Base-by-base conservation (phyloP, 1,140 invertebrate species). In the Telenomus remus region DNA sequence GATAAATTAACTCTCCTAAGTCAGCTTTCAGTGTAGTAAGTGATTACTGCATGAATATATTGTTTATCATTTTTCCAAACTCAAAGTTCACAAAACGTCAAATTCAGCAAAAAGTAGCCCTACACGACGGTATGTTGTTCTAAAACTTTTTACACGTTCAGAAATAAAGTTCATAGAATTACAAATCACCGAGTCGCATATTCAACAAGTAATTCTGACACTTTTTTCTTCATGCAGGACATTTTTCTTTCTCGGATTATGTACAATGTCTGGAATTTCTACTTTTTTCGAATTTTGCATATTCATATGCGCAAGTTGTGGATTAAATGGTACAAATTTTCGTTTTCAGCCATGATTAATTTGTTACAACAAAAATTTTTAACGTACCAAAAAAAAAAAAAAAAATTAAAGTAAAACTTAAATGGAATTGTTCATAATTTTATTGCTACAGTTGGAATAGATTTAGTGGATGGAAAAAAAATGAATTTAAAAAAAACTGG, bases 91-190 rank as follows among this genome's bases (percentile, higher is more conserved):
- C n/a, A n/a, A n/a, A n/a, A n/a, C n/a, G n/a, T n/a, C n/a, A n/a
- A n/a, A n/a, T n/a, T n/a, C n/a, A n/a, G n/a, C n/a, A n/a, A n/a
- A n/a, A n/a, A n/a, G n/a, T n/a, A n/a, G n/a, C n/a, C n/a, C n/a
- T n/a, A n/a, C n/a, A n/a, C n/a, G n/a, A n/a, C n/a, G 61, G 39
- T 74, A 74, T 66, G 71, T 66, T 74, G 66, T 61, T 73, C 51
- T 15, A 51, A 50, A 46, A 60, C 56, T 61, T 50, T 66, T 74
- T 74, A 50, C 43, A 61, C 49, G 14, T 74, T 54, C 8, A 53
- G 50, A 65, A 61, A 27, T 63, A 51, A 63, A 63, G 53, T 61
- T 74, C 51, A 56, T 68, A 57, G 71, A 68, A 74, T 74, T 68
- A 68, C 57, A 74, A 61, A 74, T 74, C 57, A 68, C 68, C 16